A percentile compares a stretch with the other conserved stretches of the same genome.
Conservation (phyloP, 1,140 invertebrate species). For the Neodiprion fabricii region DNA sequence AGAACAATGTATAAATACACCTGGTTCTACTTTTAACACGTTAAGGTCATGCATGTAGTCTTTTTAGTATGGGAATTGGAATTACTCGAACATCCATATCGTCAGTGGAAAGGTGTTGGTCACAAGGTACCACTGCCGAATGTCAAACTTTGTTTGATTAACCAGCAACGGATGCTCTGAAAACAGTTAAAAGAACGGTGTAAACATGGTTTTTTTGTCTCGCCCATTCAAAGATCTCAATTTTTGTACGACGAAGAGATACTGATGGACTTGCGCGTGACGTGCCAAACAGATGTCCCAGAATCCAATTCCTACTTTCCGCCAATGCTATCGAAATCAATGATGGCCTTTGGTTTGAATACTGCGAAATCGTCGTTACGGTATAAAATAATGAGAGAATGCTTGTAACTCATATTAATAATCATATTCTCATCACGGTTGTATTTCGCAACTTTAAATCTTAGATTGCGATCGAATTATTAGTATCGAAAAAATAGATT, state of each 20-base stretch:
- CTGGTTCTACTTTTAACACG: conserved; percentile 3
- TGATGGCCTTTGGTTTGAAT: neutral
- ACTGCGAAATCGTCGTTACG: no score
- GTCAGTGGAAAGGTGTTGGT: conserved; percentile 81
- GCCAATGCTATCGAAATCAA: neutral
- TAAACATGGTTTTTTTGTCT: conserved; percentile 4
- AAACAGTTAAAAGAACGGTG: conserved; percentile 36
- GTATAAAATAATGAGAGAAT: no score
- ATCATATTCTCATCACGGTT: no score
- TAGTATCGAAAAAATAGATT: no score
- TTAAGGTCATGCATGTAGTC: no score
- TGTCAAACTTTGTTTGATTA: conserved; percentile 91
- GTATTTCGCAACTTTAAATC: no score
- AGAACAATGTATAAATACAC: neutral
- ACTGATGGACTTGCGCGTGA: neutral
- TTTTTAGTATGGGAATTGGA: neutral
- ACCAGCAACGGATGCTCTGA: conserved; percentile 83
- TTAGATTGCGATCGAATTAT: no score
- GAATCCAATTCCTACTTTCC: no score
- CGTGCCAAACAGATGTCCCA: neutral
- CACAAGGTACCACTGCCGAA: conserved; percentile 88
- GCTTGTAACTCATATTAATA: no score
- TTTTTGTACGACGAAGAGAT: neutral
- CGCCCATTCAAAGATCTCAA: conserved; percentile 1
- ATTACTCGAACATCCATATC: conserved; percentile 87